These are phyloP conservation scores for Imbricaverruca yamaguchii DNA, from an alignment of 2,888 invertebrate species.

Conservation along the genomic window DNA sequence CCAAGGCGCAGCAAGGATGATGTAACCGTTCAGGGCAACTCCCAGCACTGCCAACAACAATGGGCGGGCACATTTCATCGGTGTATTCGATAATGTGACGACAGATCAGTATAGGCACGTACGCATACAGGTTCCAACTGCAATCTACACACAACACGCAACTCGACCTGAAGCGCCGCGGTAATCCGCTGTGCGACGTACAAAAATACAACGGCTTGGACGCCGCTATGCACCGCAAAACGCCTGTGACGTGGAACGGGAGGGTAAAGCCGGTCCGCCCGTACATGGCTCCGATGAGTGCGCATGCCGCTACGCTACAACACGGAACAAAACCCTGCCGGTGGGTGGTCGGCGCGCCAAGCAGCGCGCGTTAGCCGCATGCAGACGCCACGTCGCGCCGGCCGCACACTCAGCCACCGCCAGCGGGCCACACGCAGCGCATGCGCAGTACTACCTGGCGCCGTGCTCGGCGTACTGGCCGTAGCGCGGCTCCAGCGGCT, in stretches of 20 bases:
- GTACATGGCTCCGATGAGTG: neutral
- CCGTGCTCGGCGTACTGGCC: neutral
- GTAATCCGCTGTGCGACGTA: neutral
- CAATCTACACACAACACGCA: neutral
- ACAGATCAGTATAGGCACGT: neutral
- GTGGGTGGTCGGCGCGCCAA: neutral
- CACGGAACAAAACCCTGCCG: neutral
- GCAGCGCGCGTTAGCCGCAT: neutral
- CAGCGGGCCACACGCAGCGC: neutral
- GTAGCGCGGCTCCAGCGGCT: slow-evolving; percentile 49
- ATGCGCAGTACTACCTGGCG: slow-evolving; percentile 21
- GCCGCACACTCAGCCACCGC: neutral
- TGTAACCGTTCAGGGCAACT: no score
- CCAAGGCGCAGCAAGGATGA: no score
- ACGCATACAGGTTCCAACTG: neutral
- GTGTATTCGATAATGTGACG: neutral
- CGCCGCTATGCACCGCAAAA: neutral
- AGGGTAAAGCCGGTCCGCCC: no score
- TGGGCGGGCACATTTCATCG: neutral
- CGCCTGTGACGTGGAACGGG: no score
- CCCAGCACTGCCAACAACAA: no score
- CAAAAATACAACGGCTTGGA: neutral
- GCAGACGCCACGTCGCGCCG: neutral
- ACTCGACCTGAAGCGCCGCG: neutral
- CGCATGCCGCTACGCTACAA: slow-evolving; percentile 9